A percentile compares a stretch with the other conserved stretches of the same genome.
These are phyloP conservation scores for Ciona savignyi DNA, from an alignment of 23 tunicate species.

Conservation along the genomic window DNA sequence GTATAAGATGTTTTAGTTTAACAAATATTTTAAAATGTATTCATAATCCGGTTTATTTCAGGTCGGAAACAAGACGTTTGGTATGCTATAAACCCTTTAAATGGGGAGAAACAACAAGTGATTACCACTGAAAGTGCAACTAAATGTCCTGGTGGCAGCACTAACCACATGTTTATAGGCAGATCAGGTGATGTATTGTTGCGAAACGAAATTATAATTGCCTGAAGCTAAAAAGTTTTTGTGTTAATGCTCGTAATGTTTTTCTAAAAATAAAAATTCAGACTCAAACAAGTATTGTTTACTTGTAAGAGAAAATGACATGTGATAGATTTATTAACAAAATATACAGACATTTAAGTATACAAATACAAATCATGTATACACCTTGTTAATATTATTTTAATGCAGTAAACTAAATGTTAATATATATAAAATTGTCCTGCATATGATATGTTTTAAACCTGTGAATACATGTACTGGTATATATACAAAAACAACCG, in stretches of 20 bases:
- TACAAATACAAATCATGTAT: too few relatives aligned
- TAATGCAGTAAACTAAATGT: too few relatives aligned
- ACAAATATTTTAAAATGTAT: neutral
- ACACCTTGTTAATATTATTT: too few relatives aligned
- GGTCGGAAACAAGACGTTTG: constrained; percentile 87
- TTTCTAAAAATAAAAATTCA: too few relatives aligned
- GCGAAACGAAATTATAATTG: neutral
- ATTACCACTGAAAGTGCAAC: constrained; percentile 65
- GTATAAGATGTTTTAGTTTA: too few relatives aligned
- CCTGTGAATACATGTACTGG: neutral
- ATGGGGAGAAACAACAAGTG: constrained; percentile 51
- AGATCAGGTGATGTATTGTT: constrained; percentile 45
- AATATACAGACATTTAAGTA: too few relatives aligned
- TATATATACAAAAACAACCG: neutral
- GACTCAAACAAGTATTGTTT: too few relatives aligned
- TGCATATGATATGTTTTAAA: neutral
- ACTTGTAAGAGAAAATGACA: too few relatives aligned
- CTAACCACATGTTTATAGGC: constrained; percentile 60
- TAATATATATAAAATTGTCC: neutral
- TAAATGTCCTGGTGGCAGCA: constrained; percentile 73
- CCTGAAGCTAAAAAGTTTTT: too few relatives aligned
- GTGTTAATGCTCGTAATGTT: too few relatives aligned
- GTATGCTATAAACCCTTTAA: constrained; percentile 65
- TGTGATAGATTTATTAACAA: too few relatives aligned
- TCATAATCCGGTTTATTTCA: constrained; percentile 1